Percentiles rank a stretch among this genome's conserved stretches.
These are phyloP conservation scores for Pocillopora damicornis DNA, from an alignment of 64 coral and sea anemone species.

Conservation along the genomic window DNA sequence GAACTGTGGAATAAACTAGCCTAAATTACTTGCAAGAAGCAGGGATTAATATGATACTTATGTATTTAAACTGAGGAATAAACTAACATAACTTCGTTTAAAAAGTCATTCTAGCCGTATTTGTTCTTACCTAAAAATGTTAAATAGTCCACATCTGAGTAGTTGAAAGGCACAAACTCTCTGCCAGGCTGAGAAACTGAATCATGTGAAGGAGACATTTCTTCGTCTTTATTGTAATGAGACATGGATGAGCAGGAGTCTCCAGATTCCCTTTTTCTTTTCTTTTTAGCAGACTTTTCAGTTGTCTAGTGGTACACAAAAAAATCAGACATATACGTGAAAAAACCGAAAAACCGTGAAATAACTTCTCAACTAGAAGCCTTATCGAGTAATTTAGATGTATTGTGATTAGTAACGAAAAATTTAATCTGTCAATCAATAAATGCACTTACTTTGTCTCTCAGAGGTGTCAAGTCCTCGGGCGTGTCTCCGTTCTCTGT, in stretches of 20 bases:
- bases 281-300: neutral
- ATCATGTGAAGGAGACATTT: conserved; percentile 9
- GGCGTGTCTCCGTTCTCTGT: neutral
- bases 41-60: no score
- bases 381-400: neutral
- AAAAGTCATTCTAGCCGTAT: neutral
- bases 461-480: conserved; percentile 32
- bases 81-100: no score
- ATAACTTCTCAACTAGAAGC: neutral
- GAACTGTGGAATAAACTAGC: no score
- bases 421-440: no score
- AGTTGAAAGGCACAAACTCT: conserved; percentile 52
- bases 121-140: conserved; percentile 1
- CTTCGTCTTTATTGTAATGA: neutral
- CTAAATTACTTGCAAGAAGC: no score
- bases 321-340: neutral
- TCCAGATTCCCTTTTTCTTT: neutral
- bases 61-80: no score
- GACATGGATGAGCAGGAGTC: neutral
- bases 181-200: neutral
- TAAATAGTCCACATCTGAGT: conserved; percentile 37
- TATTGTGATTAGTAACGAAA: neutral
- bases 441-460: neutral
- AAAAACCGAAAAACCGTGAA: neutral
- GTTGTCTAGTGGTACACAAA: neutral